Evolutionary conservation across 2,113 vertebrate genomes (phyloP).

Genomic region (Lasiurus cinereus): DNA sequence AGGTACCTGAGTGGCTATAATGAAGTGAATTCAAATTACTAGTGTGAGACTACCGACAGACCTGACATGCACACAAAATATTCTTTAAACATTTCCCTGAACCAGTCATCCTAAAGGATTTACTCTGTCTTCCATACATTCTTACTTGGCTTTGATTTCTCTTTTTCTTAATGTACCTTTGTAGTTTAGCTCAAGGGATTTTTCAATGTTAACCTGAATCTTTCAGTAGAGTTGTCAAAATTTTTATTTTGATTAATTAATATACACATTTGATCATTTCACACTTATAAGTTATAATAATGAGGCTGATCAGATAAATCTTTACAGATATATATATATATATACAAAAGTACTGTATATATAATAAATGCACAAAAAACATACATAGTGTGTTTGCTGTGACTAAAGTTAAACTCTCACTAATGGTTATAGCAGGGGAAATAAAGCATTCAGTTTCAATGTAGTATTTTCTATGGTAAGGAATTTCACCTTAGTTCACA

Average conservation of each 20-base stretch:
- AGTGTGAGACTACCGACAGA: conserved; percentile 82
- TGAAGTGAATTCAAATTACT: conserved; percentile 87
- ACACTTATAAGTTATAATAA: background rate
- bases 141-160: conserved; percentile 77
- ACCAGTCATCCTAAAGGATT: conserved; percentile 81
- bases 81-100: conserved; percentile 83
- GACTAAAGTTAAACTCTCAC: background rate
- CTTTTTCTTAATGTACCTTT: conserved; percentile 73
- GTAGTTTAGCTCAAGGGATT: conserved; percentile 71
- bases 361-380: background rate
- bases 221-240: conserved; percentile 34
- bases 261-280: conserved; percentile 16
- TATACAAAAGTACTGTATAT: too few relatives aligned
- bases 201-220: conserved; percentile 61
- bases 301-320: background rate
- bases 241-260: background rate
- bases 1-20: conserved; percentile 83
- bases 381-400: background rate
- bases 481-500: background rate
- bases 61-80: conserved; percentile 86
- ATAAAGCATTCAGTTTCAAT: background rate
- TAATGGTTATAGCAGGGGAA: background rate
- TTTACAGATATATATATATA: background rate
- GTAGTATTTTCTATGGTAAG: background rate
- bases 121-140: conserved; percentile 78